Conservation (phyloP, 2,797 vertebrate species). For the Gymnothorax javanicus region DNA sequence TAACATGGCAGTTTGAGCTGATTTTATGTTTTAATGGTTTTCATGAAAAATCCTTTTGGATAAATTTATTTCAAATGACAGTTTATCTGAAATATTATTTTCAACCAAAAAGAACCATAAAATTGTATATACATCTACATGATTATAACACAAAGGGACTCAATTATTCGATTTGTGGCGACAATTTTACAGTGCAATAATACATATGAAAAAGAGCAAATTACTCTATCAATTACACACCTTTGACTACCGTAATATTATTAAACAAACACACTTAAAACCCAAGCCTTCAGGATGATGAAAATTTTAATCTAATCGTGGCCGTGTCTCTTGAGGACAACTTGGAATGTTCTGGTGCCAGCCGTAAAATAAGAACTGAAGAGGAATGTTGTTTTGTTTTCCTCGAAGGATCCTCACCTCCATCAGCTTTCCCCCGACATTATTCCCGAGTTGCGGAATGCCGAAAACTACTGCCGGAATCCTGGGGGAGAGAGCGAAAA, state of each 20-base stretch:
- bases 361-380: neutral
- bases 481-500: conserved; percentile 82
- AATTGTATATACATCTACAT: neutral
- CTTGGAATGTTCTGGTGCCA: neutral
- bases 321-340: neutral
- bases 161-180: neutral
- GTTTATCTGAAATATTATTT: neutral
- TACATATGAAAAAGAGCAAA: neutral
- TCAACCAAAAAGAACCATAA: neutral
- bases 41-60: neutral
- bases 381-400: neutral
- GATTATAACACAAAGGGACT: neutral
- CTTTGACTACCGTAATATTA: neutral
- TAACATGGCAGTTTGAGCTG: conserved; percentile 4
- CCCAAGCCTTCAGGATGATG: neutral
- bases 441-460: conserved; percentile 81
- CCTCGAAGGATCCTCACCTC: conserved; percentile 75
- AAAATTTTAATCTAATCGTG: neutral
- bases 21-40: conserved; percentile 1
- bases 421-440: conserved; percentile 79
- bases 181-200: neutral
- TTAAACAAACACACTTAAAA: neutral
- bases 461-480: conserved; percentile 84
- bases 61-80: neutral
- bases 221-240: neutral